Base-by-base conservation (phyloP, 2,888 invertebrate species). In the Folsomia candida region DNA sequence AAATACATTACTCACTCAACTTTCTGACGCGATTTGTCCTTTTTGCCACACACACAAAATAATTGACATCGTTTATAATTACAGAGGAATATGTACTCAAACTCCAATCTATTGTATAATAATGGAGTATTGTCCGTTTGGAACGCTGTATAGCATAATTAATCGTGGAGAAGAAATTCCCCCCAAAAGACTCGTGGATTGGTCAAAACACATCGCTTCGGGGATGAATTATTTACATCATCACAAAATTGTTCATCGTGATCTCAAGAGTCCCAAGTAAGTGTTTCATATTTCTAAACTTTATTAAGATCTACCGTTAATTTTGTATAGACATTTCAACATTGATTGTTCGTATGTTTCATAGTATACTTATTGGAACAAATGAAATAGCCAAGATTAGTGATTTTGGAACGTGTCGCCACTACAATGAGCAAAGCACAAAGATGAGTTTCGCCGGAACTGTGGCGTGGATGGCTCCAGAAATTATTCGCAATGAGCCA, bases 401-500 rank as follows among this genome's bases (percentile, higher is more conserved):
- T 80, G 99, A 99, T 84, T 99, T 99, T 83, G 99, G 98, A 24
- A 97, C 97, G 0, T 92, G 94, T 80, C 88, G 94, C 70, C 93
- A 94, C 81, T 95, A 94, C 92, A 93, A 94, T 83, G 93, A 96
- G 82, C 92, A 92, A 54, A 95, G 94, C 82, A 93, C 94, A 58
- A 91, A 93, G 93, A 99, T 99, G 98, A 93, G 94, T 76, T 98
- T 99, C 84, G 96, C 95, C 1, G 98, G 98, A 54, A 99, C 98
- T 0, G 94, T 97, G 0, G 94, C 97, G 0, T 99, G 98, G 98
- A 99, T 99, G 98, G 97, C 98, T 0, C 99, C 99, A 0, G 99
- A 99, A 85, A 93, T 98, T 54, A 97, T 99, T 78, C 89, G 96
- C 72, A 95, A 96, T 82, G 94, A 97, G 82, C 94, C 92, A 0